A percentile compares a stretch with the other conserved stretches of the same genome.
Conservation (phyloP, 2,797 vertebrate genomes). For the Tinamus major region DNA sequence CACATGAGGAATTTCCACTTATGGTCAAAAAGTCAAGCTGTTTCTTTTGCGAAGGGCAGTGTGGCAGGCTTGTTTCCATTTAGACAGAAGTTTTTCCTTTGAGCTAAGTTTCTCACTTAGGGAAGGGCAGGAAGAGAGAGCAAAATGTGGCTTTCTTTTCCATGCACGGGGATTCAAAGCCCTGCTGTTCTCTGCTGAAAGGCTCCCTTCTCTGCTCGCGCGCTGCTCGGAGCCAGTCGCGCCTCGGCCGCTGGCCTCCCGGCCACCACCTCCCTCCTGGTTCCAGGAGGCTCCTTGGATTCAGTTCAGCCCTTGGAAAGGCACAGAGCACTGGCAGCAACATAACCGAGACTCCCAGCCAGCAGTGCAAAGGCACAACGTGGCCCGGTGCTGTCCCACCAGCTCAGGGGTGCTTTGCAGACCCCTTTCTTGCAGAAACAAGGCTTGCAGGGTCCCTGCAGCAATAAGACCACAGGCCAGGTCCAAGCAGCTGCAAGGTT, state of each 20-base stretch:
- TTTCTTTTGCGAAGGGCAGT: slow-evolving; percentile 30
- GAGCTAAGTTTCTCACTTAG: not conserved
- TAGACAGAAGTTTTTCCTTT: slow-evolving; percentile 35
- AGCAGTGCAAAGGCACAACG: not conserved
- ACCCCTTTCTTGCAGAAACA: not conserved
- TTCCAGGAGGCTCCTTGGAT: not conserved
- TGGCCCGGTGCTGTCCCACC: not conserved
- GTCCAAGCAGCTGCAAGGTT: not conserved
- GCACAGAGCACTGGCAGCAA: fast-evolving
- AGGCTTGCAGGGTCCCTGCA: not conserved
- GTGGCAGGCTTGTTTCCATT: slow-evolving; percentile 30
- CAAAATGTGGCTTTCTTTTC: not conserved
- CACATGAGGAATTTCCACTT: slow-evolving; percentile 3
- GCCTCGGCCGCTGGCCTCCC: fast-evolving
- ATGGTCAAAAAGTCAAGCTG: slow-evolving; percentile 31
- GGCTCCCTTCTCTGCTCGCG: not conserved
- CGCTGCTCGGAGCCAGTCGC: not conserved
- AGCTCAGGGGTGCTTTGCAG: not conserved
- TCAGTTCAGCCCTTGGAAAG: not conserved
- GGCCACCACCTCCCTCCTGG: not conserved
- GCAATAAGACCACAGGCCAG: not conserved
- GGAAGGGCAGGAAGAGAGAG: not conserved
- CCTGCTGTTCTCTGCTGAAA: not conserved
- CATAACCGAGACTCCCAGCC: not conserved
- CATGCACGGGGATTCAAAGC: not conserved